Percentiles rank a stretch among this genome's conserved stretches.
These are phyloP conservation scores for Diprion similis DNA, from an alignment of 1,140 invertebrate genomes.

Conservation along the genomic window DNA sequence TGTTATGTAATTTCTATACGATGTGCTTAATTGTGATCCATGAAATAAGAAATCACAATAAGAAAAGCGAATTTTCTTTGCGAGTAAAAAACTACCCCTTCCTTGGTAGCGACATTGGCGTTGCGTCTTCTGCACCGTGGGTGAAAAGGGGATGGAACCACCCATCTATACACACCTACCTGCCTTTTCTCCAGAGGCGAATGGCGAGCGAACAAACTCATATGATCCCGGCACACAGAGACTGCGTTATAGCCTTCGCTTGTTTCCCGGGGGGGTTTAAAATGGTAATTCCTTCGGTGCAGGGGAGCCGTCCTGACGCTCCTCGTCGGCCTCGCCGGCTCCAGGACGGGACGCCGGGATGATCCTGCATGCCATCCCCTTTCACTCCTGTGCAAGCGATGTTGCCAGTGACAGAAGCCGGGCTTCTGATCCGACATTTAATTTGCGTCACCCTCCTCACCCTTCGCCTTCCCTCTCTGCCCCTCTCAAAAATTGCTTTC, in stretches of 20 bases:
- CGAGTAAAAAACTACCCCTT: too few relatives aligned
- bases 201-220: constrained; percentile 22
- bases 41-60: too few relatives aligned
- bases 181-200: background rate
- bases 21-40: too few relatives aligned
- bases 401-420: constrained; percentile 39
- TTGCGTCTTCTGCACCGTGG: too few relatives aligned
- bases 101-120: too few relatives aligned
- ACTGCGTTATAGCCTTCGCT: background rate
- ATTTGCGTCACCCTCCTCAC: constrained; percentile 36
- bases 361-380: constrained; percentile 16
- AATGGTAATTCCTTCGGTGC: constrained; percentile 34
- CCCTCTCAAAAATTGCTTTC: constrained; percentile 26
- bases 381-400: constrained; percentile 25
- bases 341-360: background rate
- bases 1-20: too few relatives aligned
- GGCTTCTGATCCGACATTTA: constrained; percentile 46
- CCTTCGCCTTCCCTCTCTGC: background rate
- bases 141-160: too few relatives aligned
- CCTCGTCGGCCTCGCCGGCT: background rate
- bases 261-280: constrained; percentile 26
- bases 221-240: background rate
- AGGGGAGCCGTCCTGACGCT: background rate
- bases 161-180: too few relatives aligned
- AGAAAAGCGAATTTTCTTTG: too few relatives aligned